A percentile compares a stretch with the other conserved stretches of the same genome.
Conservation (phyloP, 1,140 invertebrate genomes). For the Lepidurus arcticus region DNA sequence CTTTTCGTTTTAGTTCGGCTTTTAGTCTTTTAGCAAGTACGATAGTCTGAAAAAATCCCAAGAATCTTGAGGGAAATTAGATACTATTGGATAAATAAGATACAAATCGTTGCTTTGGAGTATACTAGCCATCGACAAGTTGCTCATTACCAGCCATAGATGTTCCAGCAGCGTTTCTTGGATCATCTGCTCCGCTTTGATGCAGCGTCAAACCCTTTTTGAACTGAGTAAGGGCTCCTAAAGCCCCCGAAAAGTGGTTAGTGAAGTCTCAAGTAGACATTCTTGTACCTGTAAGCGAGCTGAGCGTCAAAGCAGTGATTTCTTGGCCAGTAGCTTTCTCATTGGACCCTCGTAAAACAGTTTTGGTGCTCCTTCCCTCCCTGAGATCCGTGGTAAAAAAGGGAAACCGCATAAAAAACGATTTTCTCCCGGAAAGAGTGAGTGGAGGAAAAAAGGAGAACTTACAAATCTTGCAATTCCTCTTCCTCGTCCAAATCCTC, state of each 20-base stretch:
- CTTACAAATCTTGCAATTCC: slow-evolving; percentile 22
- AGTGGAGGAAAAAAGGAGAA: not conserved
- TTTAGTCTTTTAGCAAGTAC: too few species aligned
- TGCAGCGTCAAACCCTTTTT: not conserved
- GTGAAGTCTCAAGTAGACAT: not conserved
- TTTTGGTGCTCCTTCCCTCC: not conserved
- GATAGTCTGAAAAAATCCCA: too few species aligned
- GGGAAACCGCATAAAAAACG: not conserved
- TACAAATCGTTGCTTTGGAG: not conserved
- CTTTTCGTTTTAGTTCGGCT: too few species aligned
- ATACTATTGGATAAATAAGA: not conserved
- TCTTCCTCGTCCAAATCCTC: slow-evolving; percentile 31
- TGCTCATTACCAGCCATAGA: not conserved
- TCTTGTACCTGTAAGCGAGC: not conserved
- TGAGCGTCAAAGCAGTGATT: not conserved
- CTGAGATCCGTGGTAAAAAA: not conserved
- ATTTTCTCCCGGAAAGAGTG: not conserved
- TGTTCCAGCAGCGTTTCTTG: not conserved
- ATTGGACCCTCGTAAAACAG: not conserved
- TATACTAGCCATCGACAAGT: not conserved
- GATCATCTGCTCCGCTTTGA: not conserved
- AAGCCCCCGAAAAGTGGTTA: not conserved
- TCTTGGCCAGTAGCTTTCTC: slow-evolving; percentile 3
- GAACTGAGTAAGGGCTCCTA: not conserved
- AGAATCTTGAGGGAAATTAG: too few species aligned